A percentile compares a stretch with the other conserved stretches of the same genome.
Conservation (phyloP, 1,140 invertebrate species). For the Pseudomyrmex pallidus region DNA sequence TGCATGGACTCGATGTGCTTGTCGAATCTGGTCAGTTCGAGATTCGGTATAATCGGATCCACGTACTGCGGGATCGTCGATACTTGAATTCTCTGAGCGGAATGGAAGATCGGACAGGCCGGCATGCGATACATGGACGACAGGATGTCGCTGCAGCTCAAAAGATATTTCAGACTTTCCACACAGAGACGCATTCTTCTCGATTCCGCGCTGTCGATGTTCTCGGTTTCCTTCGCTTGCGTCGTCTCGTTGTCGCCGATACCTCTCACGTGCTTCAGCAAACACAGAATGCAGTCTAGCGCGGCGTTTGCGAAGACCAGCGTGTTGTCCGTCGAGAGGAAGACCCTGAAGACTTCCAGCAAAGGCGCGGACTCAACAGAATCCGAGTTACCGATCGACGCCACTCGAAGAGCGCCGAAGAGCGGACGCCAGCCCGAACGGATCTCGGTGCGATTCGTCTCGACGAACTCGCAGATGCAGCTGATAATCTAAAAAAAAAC, state of each 20-base stretch:
- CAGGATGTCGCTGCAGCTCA: slow-evolving; percentile 94
- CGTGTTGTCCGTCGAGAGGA: slow-evolving; percentile 95
- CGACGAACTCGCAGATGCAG: slow-evolving; percentile 97
- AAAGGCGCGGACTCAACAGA: slow-evolving; percentile 89
- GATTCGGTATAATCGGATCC: slow-evolving; percentile 93
- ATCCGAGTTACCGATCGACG: slow-evolving; percentile 88
- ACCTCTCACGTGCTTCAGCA: slow-evolving; percentile 90
- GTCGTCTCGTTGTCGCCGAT: slow-evolving; percentile 83
- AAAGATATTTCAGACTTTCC: slow-evolving; percentile 93
- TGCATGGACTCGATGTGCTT: slow-evolving; percentile 84
- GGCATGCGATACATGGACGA: slow-evolving; percentile 97
- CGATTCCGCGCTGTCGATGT: slow-evolving; percentile 72
- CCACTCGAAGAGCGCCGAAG: slow-evolving; percentile 95
- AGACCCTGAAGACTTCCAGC: slow-evolving; percentile 96
- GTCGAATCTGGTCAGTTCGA: slow-evolving; percentile 88
- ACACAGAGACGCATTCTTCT: slow-evolving; percentile 87
- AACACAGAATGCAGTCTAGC: slow-evolving; percentile 95
- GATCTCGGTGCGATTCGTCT: slow-evolving; percentile 96
- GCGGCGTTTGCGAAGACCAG: slow-evolving; percentile 97
- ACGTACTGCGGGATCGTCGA: slow-evolving; percentile 92
- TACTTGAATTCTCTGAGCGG: slow-evolving; percentile 94
- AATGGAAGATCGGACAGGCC: slow-evolving; percentile 96
- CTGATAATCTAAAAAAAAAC: slow-evolving; percentile 92
- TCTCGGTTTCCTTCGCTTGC: slow-evolving; percentile 69
- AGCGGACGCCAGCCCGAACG: slow-evolving; percentile 96